Evolutionary conservation across 2,113 vertebrate species (phyloP).

Genomic region (Gnathonemus longibarbis): DNA sequence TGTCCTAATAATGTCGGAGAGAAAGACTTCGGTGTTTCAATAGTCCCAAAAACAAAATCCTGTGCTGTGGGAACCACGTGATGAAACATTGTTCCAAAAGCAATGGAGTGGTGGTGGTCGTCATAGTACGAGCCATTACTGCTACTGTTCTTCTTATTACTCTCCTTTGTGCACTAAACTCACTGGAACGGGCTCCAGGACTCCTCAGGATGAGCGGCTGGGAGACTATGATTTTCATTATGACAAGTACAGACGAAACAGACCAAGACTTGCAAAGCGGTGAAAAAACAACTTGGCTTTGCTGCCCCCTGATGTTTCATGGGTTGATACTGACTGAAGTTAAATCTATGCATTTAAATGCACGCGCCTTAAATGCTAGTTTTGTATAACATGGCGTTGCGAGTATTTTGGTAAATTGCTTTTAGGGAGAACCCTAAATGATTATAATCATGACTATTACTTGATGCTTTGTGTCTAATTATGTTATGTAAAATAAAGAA

Average conservation of each 20-base stretch:
- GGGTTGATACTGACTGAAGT: not conserved
- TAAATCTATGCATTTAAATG: not conserved
- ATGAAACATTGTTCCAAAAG: too few relatives aligned
- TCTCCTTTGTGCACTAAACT: not conserved
- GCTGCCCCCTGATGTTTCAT: not conserved
- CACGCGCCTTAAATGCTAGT: not conserved
- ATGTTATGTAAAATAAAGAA: not conserved
- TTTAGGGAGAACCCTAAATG: not conserved
- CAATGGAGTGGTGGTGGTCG: too few relatives aligned
- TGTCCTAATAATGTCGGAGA: too few relatives aligned
- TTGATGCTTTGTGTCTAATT: not conserved
- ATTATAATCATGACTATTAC: not conserved
- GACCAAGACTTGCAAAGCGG: not conserved
- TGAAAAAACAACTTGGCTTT: not conserved
- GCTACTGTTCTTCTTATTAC: too few relatives aligned
- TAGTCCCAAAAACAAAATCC: too few relatives aligned
- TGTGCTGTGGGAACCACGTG: too few relatives aligned
- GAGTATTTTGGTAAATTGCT: not conserved
- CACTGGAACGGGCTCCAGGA: not conserved
- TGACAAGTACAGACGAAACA: not conserved
- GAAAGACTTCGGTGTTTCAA: too few relatives aligned
- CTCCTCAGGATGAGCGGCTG: not conserved
- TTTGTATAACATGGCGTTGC: not conserved
- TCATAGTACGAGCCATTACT: too few relatives aligned
- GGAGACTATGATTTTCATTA: not conserved